phyloP scores from a whole-genome alignment of 2,797 vertebrate species.

The Lithobates pipiens region DNA sequence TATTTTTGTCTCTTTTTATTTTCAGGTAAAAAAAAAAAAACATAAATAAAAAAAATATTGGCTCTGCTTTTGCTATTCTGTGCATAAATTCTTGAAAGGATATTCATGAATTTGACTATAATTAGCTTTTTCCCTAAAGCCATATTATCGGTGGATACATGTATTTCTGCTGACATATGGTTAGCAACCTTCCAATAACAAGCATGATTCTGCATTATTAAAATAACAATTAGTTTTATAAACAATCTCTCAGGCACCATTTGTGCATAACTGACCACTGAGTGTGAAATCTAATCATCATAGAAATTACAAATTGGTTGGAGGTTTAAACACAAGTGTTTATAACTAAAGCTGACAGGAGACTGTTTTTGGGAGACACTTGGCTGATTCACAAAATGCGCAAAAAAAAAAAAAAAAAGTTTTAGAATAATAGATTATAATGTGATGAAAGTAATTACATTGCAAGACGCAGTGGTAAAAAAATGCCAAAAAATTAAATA shows the following conservation, averaged over 20 bases:
- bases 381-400: not conserved
- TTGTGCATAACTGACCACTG: conserved; percentile 14
- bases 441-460: not conserved
- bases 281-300: not conserved
- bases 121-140: not conserved
- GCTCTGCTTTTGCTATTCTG: not conserved
- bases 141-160: conserved; percentile 2
- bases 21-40: not conserved
- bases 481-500: not conserved
- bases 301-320: conserved; percentile 8
- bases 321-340: conserved; percentile 5
- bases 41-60: not conserved
- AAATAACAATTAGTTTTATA: conserved; percentile 4
- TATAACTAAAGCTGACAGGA: not conserved
- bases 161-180: conserved; percentile 22
- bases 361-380: not conserved
- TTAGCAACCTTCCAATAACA: conserved; percentile 8
- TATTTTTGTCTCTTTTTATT: not conserved
- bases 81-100: not conserved
- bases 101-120: not conserved
- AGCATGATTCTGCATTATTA: not conserved
- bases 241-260: not conserved
- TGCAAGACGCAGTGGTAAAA: not conserved
- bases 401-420: not conserved
- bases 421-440: not conserved